Base-by-base conservation (phyloP, 2,888 invertebrate genomes). In the Odiellus spinosus region DNA sequence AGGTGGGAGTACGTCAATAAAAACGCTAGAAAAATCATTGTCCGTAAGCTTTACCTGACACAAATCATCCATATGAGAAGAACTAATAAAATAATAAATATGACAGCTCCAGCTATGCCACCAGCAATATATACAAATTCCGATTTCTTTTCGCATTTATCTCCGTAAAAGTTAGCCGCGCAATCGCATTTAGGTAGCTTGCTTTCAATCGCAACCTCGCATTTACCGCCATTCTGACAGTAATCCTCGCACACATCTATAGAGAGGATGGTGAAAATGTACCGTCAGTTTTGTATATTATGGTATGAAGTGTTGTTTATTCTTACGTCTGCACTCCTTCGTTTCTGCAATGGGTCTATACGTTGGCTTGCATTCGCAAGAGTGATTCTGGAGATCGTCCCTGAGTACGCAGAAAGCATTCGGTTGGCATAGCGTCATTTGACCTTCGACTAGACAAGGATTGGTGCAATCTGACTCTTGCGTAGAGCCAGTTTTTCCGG, bases 11-110 rank as follows among this genome's bases (percentile, higher is more conserved):
- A n/a, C n/a, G n/a, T n/a, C n/a, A n/a, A n/a, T n/a, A n/a, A n/a
- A n/a, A n/a, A n/a, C n/a, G n/a, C n/a, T n/a, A n/a, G n/a, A n/a
- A n/a, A n/a, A n/a, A n/a, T n/a, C n/a, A n/a, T n/a, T n/a, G 26
- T 26, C 5, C 8, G 26, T 32, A 3, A 36, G 14, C 3, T 34
- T 32, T 52, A 52, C 52, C 52, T 52, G 49, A 85, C 88, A 65
- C 91, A 91, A 63, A 91, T 91, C 90, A 91, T 91, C 90, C 90
- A 91, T 58, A 91, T 86, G 46, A 91, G 76, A 54, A 91, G 73
- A 33, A 88, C 87, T 59, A 90, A 78, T 67, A 91, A 78, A 61
- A 91, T 88, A 57, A 90, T 82, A 61, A 91, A 79, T 58, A 88
- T 82, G 51, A 91, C 90, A n/a, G 85, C 82, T 15, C 86, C 87